phyloP scores from a whole-genome alignment of 2,113 vertebrate genomes.

The Micronycteris hirsuta region DNA sequence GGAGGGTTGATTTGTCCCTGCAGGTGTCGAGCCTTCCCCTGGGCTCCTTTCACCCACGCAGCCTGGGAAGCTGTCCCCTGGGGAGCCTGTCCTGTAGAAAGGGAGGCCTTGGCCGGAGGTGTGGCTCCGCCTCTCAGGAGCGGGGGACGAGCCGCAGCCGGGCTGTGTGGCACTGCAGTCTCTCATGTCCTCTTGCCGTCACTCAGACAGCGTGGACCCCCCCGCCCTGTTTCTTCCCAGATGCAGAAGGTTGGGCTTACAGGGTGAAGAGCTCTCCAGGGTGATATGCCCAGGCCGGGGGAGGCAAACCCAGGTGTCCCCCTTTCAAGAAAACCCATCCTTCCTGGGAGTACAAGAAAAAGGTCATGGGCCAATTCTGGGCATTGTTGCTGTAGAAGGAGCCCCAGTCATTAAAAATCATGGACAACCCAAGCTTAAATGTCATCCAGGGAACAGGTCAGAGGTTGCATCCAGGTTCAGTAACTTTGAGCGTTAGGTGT shows the following conservation, averaged over 20 bases:
- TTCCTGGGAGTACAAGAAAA: not conserved
- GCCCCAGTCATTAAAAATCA: not conserved
- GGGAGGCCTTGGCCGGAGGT: not conserved
- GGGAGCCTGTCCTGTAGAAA: not conserved
- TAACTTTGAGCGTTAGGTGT: not conserved
- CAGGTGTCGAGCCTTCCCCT: not conserved
- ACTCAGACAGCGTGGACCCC: too few species aligned
- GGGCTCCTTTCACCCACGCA: not conserved
- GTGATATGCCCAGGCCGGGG: not conserved
- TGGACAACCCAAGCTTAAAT: not conserved
- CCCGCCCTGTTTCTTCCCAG: not conserved
- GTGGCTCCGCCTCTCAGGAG: not conserved
- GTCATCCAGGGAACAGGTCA: not conserved
- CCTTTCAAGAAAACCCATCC: not conserved
- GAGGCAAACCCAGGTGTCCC: not conserved
- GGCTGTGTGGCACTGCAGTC: not conserved
- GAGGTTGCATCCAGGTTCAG: not conserved
- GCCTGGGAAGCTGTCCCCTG: not conserved
- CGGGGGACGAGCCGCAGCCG: not conserved
- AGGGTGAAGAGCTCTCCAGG: not conserved
- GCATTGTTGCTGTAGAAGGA: not conserved
- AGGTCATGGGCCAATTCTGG: not conserved
- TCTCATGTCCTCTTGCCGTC: not conserved
- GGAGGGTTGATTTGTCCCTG: not conserved
- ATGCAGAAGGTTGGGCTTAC: not conserved